Evolutionary conservation across 2,888 invertebrate species (phyloP), one percentile per base, ranked within the genome.

Genomic region (Drosophila conformis): DNA sequence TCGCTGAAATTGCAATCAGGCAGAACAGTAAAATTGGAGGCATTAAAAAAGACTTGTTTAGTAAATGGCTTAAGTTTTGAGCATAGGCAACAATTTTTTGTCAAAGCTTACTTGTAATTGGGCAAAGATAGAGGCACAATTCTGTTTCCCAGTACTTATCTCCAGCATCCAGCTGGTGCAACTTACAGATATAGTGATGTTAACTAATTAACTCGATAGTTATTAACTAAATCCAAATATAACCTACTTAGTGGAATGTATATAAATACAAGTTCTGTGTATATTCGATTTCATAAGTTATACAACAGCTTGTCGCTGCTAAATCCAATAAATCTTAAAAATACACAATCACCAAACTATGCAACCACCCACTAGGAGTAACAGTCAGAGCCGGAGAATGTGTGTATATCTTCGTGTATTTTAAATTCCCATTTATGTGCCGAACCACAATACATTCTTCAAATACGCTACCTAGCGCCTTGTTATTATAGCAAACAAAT

Each of bases 401-500:
- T 46, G 42, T 42, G 40, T 40, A 61, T 69, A 40, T 57, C 56
- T 56, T 25, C 25, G 48, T 68, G 68, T 76, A 68, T 74, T 78
- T 82, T 57, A 74, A 78, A 85, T 83, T 83, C 78, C 59, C 81
- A 80, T 85, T 82, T 85, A 76, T 83, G 69, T 76, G 62, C 67
- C 51, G 69, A 76, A 67, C 86, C 73, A 77, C 83, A 85, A 79
- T 83, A 80, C 81, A 86, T 86, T 86, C 83, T 78, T 83, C 88
- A 74, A 87, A 84, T 86, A 72, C 66, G 71, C 79, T 77, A 86
- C 85, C 85, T 89, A 78, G 70, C 71, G 84, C 72, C 82, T 81
- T 87, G 85, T 87, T 87, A 83, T 89, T 83, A 74, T 76, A 83
- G 89, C 87, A 87, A 87, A 87, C 89, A 87, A 89, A 89, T 85